Evolutionary conservation across 2,888 invertebrate species (phyloP).

Genomic region (Caradrina kadenii): DNA sequence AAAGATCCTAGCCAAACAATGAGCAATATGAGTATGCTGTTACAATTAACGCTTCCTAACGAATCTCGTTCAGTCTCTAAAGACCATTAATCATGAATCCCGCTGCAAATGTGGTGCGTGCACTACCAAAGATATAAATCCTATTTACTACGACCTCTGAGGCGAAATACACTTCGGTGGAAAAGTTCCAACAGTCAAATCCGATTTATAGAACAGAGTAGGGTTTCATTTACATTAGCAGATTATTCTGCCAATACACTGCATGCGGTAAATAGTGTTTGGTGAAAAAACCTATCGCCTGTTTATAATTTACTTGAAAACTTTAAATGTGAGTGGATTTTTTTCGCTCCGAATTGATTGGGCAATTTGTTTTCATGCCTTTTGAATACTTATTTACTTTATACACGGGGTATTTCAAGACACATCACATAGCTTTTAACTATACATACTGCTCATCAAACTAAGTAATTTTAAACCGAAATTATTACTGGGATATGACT

Average conservation of each 20-base stretch:
- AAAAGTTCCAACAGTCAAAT: slow-evolving; percentile 55
- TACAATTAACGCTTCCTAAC: slow-evolving; percentile 39
- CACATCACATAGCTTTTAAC: too few relatives aligned
- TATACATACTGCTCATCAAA: too few relatives aligned
- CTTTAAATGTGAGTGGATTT: slow-evolving; percentile 4
- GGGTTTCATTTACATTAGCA: slow-evolving; percentile 57
- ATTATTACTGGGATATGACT: too few relatives aligned
- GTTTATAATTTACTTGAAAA: slow-evolving; percentile 37
- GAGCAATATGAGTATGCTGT: slow-evolving; percentile 23
- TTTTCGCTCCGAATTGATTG: neutral
- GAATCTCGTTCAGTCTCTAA: slow-evolving; percentile 23
- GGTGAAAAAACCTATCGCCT: slow-evolving; percentile 14
- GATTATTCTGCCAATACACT: slow-evolving; percentile 50
- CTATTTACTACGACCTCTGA: slow-evolving; percentile 50
- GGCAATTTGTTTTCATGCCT: slow-evolving; percentile 9
- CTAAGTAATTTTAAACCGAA: too few relatives aligned
- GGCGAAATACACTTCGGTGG: slow-evolving; percentile 41
- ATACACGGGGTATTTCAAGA: too few relatives aligned
- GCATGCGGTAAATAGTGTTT: slow-evolving; percentile 24
- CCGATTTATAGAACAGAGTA: slow-evolving; percentile 46
- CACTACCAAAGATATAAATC: slow-evolving; percentile 54
- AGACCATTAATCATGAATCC: slow-evolving; percentile 41
- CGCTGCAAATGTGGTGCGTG: slow-evolving; percentile 46
- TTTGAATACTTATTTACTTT: slow-evolving; percentile 15
- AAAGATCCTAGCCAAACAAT: slow-evolving; percentile 17